Base-by-base conservation (phyloP, 2,888 invertebrate species). In the Cheilosia pagana region DNA sequence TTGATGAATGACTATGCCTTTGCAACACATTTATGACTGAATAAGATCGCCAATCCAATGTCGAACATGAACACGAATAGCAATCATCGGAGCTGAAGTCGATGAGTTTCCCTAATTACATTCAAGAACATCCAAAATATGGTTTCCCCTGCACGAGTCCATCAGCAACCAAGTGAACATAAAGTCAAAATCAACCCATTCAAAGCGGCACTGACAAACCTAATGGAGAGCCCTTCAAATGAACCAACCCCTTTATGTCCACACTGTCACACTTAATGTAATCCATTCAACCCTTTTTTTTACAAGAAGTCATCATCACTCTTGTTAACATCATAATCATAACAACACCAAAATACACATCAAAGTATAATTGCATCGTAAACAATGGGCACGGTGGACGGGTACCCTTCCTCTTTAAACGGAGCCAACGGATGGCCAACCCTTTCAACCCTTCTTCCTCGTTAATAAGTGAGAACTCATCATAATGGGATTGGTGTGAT, bases 291-390 rank as follows among this genome's bases (percentile, higher is more conserved):
- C 74, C 74, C 78, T 68, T 68, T 55, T 41, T 52, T 14, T 41
- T 6, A 7, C 12, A 35, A 12, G 3, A 35, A 35, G 35, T 50
- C 39, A 43, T 25, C 14, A 52, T 60, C 10, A 41, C 12, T n/a
- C 25, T 62, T 68, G 67, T 77, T 41, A 77, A 77, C 82, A 82
- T 67, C 55, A 62, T 62, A 71, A 78, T 68, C 31, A 74, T 72
- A 62, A 72, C 67, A 50, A 70, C 63, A 75, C 21, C 71, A 60
- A 55, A 81, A 19, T 71, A 67, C 50, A 81, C 68, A 57, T 63
- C 74, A 70, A 75, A 48, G 28, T 31, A 65, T 79, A 85, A 85
- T 75, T 79, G 79, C 53, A 79, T 75, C 52, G 63, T 85, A 75
- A 85, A 81, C 67, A 75, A 75, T 60, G 75, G 48, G 63, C 63